Evolutionary conservation across 2,113 vertebrate species (phyloP), one percentile per base, ranked within the genome.

Genomic region (Mixornis gularis): DNA sequence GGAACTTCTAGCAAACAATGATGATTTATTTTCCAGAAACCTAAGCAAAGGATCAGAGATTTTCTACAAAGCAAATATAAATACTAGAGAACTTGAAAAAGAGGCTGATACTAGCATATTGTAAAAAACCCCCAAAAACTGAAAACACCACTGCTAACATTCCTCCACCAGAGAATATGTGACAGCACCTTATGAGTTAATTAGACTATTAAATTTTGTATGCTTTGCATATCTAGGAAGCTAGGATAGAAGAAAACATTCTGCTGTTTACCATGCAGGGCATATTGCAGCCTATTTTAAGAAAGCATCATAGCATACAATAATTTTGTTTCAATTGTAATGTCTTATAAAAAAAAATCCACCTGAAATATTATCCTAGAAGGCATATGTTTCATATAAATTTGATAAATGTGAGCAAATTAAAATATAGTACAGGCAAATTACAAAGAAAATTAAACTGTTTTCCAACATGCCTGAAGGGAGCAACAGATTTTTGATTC

Each of bases 361-460:
- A 4, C 12, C 14, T 55, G 22, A 90, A 94, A 64, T 86, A 88
- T 72, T 92, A 92, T 68, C 58, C 65, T 78, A 89, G 36, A 79
- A 93, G 73, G 58, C 73, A 66, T 66, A 74, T 68, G 41, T 66
- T 88, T 85, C 48, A 68, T 74, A 86, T 64, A 86, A 88, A 91
- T 8, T 60, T 93, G 86, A 93, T 84, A 89, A 90, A 95, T 92
- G 65, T 92, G 79, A 81, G 46, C 53, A 87, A 90, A 90, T 95
- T 90, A 93, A 92, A 81, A 27, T 76, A 90, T 51, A 3, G 0
- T 53, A 52, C 40, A 46, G 22, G 69, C 49, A 93, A 93, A 90
- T 92, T 88, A 88, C 49, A 81, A 49, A 78, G 92, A 90, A 94
- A 96, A 93, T 94, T 48, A 90, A 93, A 79, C 49, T 76, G 36